phyloP scores from a whole-genome alignment of 2,888 invertebrate genomes.

The Pterostichus niger region DNA sequence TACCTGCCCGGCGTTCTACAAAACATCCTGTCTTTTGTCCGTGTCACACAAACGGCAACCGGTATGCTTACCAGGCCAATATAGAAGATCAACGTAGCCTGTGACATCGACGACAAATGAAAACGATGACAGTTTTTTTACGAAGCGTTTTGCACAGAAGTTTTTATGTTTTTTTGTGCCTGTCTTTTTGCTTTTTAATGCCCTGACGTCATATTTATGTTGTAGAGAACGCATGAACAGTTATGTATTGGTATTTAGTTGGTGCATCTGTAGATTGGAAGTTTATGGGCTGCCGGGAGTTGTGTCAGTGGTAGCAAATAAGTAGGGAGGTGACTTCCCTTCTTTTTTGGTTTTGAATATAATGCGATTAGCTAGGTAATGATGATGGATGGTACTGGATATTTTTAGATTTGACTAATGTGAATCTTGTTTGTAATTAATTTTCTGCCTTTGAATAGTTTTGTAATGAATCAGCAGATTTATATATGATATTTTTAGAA shows the following conservation, averaged over 20 bases:
- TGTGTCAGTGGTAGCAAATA: conserved; percentile 31
- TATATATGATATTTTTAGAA: conserved; percentile 5
- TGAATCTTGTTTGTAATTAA: conserved; percentile 26
- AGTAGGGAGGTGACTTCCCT: conserved; percentile 18
- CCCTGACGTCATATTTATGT: conserved; percentile 54
- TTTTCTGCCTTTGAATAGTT: conserved; percentile 13
- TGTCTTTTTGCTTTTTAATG: conserved; percentile 47
- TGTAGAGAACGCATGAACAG: conserved; percentile 42
- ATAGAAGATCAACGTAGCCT: conserved; percentile 33
- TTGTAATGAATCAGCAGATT: conserved; percentile 20
- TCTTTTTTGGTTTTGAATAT: conserved; percentile 43
- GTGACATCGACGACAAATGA: conserved; percentile 60
- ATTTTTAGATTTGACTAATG: conserved; percentile 23
- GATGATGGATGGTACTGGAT: conserved; percentile 39
- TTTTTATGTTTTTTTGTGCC: conserved; percentile 25
- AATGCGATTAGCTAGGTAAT: conserved; percentile 39
- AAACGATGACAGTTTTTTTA: conserved; percentile 58
- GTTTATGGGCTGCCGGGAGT: not conserved
- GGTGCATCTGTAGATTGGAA: not conserved
- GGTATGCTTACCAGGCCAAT: conserved; percentile 48
- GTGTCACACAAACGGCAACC: not conserved
- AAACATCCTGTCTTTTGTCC: conserved; percentile 62
- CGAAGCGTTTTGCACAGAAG: conserved; percentile 8
- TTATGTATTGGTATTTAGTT: conserved; percentile 44
- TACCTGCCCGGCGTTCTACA: conserved; percentile 28